phyloP scores from a whole-genome alignment of 2,113 vertebrate genomes.

The Brachyistius frenatus region DNA sequence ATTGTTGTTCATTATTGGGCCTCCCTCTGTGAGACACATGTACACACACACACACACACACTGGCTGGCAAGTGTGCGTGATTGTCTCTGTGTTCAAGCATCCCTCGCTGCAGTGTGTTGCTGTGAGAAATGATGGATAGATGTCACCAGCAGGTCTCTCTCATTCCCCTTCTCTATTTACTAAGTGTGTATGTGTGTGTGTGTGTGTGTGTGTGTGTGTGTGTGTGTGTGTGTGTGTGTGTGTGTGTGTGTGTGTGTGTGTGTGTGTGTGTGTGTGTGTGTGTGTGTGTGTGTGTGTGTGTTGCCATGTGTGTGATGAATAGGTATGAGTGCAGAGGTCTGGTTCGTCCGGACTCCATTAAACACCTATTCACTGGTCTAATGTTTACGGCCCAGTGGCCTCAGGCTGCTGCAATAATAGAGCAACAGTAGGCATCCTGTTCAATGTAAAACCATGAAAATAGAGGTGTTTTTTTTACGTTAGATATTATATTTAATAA shows the following conservation, averaged over 20 bases:
- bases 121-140: constrained; percentile 74
- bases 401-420: constrained; percentile 43
- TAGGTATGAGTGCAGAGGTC: constrained; percentile 49
- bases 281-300: constrained; percentile 54
- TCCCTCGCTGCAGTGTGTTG: constrained; percentile 10
- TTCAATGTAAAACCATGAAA: constrained; percentile 1
- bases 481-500: background rate
- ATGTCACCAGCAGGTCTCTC: constrained; percentile 66
- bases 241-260: constrained; percentile 45
- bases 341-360: constrained; percentile 72
- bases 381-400: constrained; percentile 53
- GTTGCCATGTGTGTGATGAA: constrained; percentile 39
- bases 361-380: constrained; percentile 74
- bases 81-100: background rate
- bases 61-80: background rate
- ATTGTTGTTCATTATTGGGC: constrained; percentile 70
- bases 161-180: constrained; percentile 38
- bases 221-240: constrained; percentile 37
- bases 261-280: constrained; percentile 48
- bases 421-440: constrained; percentile 12
- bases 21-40: constrained; percentile 45
- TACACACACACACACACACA: constrained; percentile 2
- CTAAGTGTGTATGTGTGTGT: constrained; percentile 24
- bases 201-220: constrained; percentile 25
- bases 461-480: background rate